phyloP scores from a whole-genome alignment of 2,113 vertebrate genomes.

The Bujurquina vittata region DNA sequence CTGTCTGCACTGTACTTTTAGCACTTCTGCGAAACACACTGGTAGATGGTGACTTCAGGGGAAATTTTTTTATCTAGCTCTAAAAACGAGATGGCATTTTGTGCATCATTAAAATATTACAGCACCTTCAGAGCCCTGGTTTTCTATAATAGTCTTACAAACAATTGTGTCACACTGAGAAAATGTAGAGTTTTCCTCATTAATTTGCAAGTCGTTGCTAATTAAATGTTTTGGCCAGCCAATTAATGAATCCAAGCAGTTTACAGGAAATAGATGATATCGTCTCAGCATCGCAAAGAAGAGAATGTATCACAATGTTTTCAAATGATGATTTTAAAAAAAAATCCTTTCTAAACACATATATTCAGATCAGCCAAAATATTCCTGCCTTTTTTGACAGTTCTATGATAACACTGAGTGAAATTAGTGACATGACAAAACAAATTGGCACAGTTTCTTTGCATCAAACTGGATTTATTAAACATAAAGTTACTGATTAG shows the following conservation, averaged over 20 bases:
- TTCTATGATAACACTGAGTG: not conserved
- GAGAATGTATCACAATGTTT: not conserved
- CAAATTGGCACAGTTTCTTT: not conserved
- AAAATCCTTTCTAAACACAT: not conserved
- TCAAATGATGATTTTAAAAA: not conserved
- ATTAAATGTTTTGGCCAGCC: not conserved
- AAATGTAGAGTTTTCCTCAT: conserved; percentile 14
- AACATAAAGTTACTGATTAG: not conserved
- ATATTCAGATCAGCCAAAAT: not conserved
- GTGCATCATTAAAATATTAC: conserved; percentile 16
- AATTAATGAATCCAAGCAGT: not conserved
- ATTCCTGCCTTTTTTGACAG: not conserved
- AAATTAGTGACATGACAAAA: not conserved
- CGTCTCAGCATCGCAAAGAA: not conserved
- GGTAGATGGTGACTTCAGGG: not conserved
- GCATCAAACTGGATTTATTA: not conserved
- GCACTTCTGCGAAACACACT: not conserved
- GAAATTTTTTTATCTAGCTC: not conserved
- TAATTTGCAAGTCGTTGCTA: not conserved
- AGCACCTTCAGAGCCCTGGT: not conserved
- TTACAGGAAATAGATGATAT: not conserved
- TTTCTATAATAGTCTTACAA: not conserved
- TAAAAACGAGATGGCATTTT: not conserved
- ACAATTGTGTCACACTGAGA: not conserved
- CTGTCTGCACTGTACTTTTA: not conserved